These are phyloP conservation scores for Kryptolebias ocellatus DNA, from an alignment of 2,797 vertebrate species.

Conservation along the genomic window DNA sequence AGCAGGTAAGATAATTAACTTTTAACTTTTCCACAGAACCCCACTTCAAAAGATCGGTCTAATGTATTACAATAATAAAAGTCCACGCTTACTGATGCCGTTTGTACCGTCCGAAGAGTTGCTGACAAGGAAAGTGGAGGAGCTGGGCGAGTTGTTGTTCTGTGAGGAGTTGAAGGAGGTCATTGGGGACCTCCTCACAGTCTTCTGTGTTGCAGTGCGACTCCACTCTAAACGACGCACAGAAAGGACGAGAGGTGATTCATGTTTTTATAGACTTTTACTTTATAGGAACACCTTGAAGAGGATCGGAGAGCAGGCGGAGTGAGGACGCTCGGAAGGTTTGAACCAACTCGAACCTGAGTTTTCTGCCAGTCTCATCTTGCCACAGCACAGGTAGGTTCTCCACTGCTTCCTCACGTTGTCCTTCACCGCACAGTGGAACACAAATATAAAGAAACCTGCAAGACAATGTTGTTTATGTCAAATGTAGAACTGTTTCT, in stretches of 20 bases:
- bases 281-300: neutral
- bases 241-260: neutral
- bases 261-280: neutral
- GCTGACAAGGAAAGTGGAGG: constrained; percentile 83
- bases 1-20: no score
- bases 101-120: constrained; percentile 80
- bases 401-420: constrained; percentile 95
- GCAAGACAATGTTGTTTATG: constrained; percentile 18
- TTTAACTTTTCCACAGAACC: no score
- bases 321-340: neutral
- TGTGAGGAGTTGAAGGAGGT: constrained; percentile 83
- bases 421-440: constrained; percentile 94
- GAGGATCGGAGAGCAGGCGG: neutral
- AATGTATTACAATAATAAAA: neutral
- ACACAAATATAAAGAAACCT: constrained; percentile 98
- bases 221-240: constrained; percentile 88
- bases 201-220: constrained; percentile 91
- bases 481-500: neutral
- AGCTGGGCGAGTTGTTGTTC: constrained; percentile 87
- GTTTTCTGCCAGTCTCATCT: constrained; percentile 88
- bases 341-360: constrained; percentile 81
- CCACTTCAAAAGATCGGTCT: no score
- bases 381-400: constrained; percentile 92
- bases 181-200: constrained; percentile 78
- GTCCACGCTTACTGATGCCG: constrained; percentile 69